Conservation (phyloP, 2,113 vertebrate species). For the Albula glossodonta region DNA sequence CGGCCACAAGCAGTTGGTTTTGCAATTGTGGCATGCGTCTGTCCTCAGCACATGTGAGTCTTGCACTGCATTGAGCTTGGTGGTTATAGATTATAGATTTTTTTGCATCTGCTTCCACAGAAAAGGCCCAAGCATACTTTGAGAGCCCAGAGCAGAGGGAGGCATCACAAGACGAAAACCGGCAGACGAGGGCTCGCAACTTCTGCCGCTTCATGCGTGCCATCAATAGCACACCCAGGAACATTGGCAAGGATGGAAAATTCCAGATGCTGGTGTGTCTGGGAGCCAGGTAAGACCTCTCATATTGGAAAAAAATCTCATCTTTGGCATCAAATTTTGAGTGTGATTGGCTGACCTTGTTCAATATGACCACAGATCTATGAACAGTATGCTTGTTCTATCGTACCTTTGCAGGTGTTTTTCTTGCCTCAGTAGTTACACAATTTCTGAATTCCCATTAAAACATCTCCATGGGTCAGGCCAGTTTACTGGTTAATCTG, state of each 20-base stretch:
- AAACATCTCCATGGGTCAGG: background rate
- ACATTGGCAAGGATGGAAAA: slow-evolving; percentile 98
- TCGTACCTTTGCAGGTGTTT: too few species aligned
- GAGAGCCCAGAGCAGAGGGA: slow-evolving; percentile 87
- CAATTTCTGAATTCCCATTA: background rate
- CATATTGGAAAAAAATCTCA: too few species aligned
- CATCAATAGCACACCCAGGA: slow-evolving; percentile 91
- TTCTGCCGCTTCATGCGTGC: slow-evolving; percentile 94
- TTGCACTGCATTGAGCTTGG: too few species aligned
- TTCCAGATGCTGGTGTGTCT: slow-evolving; percentile 98
- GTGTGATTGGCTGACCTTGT: too few species aligned
- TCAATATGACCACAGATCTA: too few species aligned
- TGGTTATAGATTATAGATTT: too few species aligned
- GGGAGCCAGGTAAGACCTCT: slow-evolving; percentile 85
- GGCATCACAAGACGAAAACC: slow-evolving; percentile 86
- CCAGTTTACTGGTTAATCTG: background rate
- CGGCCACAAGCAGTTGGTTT: too few species aligned
- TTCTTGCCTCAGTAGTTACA: background rate
- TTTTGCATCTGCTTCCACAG: slow-evolving; percentile 61
- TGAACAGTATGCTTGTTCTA: too few species aligned
- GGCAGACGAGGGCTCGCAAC: slow-evolving; percentile 85
- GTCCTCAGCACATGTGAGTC: too few species aligned
- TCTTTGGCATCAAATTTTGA: too few species aligned
- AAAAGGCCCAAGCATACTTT: slow-evolving; percentile 96
- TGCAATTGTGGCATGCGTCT: too few species aligned